These are phyloP conservation scores for Marisa cornuarietis DNA, from an alignment of 1,140 invertebrate genomes.

Conservation along the genomic window DNA sequence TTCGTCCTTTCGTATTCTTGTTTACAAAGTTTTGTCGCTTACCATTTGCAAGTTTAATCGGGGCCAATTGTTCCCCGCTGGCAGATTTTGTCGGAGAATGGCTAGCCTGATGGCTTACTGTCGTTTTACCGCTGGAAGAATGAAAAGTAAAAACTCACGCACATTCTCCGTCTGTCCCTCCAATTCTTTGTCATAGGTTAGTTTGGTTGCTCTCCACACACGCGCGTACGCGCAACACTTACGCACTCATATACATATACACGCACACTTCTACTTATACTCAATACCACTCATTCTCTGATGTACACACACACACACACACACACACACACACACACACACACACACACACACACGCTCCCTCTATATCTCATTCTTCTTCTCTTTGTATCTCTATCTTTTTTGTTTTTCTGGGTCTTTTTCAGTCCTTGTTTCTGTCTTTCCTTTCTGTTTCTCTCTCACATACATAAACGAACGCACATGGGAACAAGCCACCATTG, in stretches of 20 bases:
- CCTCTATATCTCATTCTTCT: not conserved
- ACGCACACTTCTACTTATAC: not conserved
- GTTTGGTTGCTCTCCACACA: not conserved
- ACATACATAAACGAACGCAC: too few species aligned
- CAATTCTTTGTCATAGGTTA: not conserved
- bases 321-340: conserved; percentile 4
- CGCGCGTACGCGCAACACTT: not conserved
- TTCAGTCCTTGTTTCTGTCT: not conserved
- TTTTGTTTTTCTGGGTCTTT: not conserved
- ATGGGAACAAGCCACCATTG: too few species aligned
- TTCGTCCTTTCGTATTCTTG: too few species aligned
- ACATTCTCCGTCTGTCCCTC: not conserved
- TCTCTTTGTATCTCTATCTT: not conserved
- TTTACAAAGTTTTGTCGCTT: too few species aligned
- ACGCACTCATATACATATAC: not conserved
- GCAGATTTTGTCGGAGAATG: too few species aligned
- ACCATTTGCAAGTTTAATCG: too few species aligned
- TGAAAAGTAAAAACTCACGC: not conserved
- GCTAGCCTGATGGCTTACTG: too few species aligned
- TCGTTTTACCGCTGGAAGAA: too few species aligned
- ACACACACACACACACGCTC: conserved; percentile 1
- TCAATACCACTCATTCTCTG: not conserved
- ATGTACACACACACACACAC: conserved; percentile 2
- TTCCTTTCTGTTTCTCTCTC: not conserved
- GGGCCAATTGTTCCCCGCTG: too few species aligned